Evolutionary conservation across 2,888 invertebrate species (phyloP).

Genomic region (Iphiclides podalirius): DNA sequence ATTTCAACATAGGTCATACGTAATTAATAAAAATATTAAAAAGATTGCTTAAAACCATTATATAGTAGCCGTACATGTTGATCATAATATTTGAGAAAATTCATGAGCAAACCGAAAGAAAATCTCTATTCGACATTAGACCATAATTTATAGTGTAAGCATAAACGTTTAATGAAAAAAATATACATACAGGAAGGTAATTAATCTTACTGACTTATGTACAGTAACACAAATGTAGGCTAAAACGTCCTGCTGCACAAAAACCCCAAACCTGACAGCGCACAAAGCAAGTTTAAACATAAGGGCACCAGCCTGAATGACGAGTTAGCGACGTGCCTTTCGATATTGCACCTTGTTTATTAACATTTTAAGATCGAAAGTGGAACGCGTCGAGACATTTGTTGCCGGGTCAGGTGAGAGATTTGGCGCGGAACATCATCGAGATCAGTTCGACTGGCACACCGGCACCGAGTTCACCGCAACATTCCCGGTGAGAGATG

Average conservation of each 20-base stretch:
- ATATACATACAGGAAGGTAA: conserved; percentile 17
- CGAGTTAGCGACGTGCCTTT: background rate
- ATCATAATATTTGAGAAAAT: conserved; percentile 1
- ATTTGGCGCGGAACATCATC: conserved; percentile 12
- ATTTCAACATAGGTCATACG: conserved; percentile 35
- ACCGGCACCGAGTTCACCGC: too few relatives aligned
- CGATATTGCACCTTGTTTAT: background rate
- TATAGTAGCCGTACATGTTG: background rate
- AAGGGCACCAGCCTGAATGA: conserved; percentile 22
- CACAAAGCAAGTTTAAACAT: background rate
- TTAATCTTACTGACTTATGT: conserved; percentile 21
- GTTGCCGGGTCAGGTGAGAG: background rate
- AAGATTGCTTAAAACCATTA: conserved; percentile 8
- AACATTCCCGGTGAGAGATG: too few relatives aligned
- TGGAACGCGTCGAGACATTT: background rate
- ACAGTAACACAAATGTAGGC: conserved; percentile 14
- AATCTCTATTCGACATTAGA: conserved; percentile 1
- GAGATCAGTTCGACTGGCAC: conserved; percentile 13
- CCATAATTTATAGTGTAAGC: conserved; percentile 2
- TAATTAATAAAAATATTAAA: conserved; percentile 21
- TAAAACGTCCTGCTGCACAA: conserved; percentile 5
- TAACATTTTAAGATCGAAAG: background rate
- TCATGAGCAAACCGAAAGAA: background rate
- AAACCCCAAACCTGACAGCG: background rate
- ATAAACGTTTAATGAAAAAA: conserved; percentile 12